A percentile compares a stretch with the other conserved stretches of the same genome.
phyloP scores from a whole-genome alignment of 1,140 invertebrate species.

The Steinernema khuongi region DNA sequence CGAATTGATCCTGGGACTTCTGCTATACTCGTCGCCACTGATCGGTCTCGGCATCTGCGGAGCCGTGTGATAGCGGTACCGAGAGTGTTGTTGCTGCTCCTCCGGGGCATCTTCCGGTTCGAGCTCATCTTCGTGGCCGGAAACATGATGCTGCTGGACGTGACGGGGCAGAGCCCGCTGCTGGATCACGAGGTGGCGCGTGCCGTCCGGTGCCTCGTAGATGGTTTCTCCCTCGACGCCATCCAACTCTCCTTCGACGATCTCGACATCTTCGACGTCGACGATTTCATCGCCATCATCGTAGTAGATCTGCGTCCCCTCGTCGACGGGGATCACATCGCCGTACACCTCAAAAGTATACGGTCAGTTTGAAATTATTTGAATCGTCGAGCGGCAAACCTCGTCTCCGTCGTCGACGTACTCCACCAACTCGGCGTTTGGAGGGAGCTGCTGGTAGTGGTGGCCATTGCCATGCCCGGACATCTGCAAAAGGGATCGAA shows the following conservation, averaged over 20 bases:
- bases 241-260: not conserved
- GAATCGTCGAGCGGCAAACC: not conserved
- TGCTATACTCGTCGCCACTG: not conserved
- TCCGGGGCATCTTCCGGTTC: not conserved
- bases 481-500: too few species aligned
- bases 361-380: too few species aligned
- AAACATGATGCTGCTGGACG: not conserved
- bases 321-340: not conserved
- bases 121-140: not conserved
- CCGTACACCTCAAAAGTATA: not conserved
- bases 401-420: not conserved
- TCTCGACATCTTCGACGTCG: not conserved
- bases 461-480: not conserved
- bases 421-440: not conserved
- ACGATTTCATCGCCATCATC: slow-evolving; percentile 9
- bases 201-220: not conserved
- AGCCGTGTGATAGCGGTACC: not conserved
- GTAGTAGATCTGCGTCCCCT: not conserved
- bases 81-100: not conserved
- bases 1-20: not conserved
- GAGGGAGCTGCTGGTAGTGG: not conserved
- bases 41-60: slow-evolving; percentile 5
- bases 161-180: not conserved
- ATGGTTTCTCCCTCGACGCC: slow-evolving; percentile 5
- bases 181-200: not conserved